Conservation (phyloP, 1,140 invertebrate species). For the Trissolcus basalis region DNA sequence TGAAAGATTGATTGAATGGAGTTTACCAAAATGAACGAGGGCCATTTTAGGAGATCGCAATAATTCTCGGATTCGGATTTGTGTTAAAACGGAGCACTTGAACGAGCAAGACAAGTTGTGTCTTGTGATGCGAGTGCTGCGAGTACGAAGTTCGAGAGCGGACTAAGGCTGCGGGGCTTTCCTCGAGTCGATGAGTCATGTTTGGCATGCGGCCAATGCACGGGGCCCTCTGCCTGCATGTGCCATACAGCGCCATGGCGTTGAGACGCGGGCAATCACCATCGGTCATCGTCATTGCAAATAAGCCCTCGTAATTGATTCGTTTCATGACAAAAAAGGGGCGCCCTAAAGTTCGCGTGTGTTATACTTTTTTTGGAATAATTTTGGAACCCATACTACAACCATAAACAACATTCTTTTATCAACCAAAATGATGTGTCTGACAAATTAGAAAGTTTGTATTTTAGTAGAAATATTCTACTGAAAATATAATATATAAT, state of each 20-base stretch:
- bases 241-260: slow-evolving; percentile 45
- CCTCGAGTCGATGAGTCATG: slow-evolving; percentile 69
- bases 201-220: slow-evolving; percentile 61
- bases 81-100: slow-evolving; percentile 28
- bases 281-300: slow-evolving; percentile 55
- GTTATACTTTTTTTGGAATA: too few relatives aligned
- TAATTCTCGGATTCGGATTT: slow-evolving; percentile 20
- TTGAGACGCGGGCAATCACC: slow-evolving; percentile 47
- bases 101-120: slow-evolving; percentile 33
- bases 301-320: slow-evolving; percentile 47
- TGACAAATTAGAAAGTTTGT: too few relatives aligned
- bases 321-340: slow-evolving; percentile 29
- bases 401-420: too few relatives aligned
- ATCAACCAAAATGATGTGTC: too few relatives aligned
- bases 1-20: background rate
- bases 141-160: slow-evolving; percentile 63
- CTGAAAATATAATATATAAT: too few relatives aligned
- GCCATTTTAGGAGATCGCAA: slow-evolving; percentile 54
- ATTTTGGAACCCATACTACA: too few relatives aligned
- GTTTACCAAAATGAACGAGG: slow-evolving; percentile 32
- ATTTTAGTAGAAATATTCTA: too few relatives aligned
- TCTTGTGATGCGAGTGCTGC: slow-evolving; percentile 39
- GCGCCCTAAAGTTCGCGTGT: background rate
- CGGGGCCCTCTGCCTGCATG: slow-evolving; percentile 40
- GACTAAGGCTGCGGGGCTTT: slow-evolving; percentile 70